These are phyloP conservation scores for Stomorhina lunata DNA, from an alignment of 2,888 invertebrate species.

Conservation along the genomic window DNA sequence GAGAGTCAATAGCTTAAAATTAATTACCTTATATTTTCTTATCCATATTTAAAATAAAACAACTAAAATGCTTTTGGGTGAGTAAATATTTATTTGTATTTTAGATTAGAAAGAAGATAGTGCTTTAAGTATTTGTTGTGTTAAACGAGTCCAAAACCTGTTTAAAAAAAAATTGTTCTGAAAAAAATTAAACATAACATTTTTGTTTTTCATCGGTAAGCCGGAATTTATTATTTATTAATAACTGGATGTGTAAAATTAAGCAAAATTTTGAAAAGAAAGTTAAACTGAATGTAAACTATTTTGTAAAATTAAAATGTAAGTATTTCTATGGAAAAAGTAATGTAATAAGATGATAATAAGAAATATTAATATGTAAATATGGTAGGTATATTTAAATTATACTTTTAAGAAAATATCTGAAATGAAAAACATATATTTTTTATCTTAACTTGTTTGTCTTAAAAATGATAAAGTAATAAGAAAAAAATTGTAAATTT, in stretches of 20 bases:
- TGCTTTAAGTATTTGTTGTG: constrained; percentile 50
- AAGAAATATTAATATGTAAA: background rate
- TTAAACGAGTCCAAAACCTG: constrained; percentile 11
- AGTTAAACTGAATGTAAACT: background rate
- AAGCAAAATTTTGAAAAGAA: background rate
- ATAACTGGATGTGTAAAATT: background rate
- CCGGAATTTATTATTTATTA: constrained; percentile 51
- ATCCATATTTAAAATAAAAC: constrained; percentile 43
- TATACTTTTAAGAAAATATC: background rate
- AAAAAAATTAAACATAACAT: constrained; percentile 9
- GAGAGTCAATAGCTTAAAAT: too few relatives aligned
- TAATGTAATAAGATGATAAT: background rate
- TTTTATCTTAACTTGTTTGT: too few relatives aligned
- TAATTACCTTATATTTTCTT: too few relatives aligned
- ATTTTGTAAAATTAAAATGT: background rate
- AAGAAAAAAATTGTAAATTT: constrained; percentile 14
- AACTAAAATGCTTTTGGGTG: constrained; percentile 27
- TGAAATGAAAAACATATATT: background rate
- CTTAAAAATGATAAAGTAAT: background rate
- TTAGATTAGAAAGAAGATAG: constrained; percentile 49
- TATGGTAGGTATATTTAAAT: background rate
- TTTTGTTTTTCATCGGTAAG: constrained; percentile 25
- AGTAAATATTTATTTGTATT: constrained; percentile 62
- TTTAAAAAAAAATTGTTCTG: background rate
- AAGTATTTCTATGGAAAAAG: background rate